A percentile compares a stretch with the other conserved stretches of the same genome.
Conservation (phyloP, 2,888 invertebrate genomes). For the Stenodera caucasica region DNA sequence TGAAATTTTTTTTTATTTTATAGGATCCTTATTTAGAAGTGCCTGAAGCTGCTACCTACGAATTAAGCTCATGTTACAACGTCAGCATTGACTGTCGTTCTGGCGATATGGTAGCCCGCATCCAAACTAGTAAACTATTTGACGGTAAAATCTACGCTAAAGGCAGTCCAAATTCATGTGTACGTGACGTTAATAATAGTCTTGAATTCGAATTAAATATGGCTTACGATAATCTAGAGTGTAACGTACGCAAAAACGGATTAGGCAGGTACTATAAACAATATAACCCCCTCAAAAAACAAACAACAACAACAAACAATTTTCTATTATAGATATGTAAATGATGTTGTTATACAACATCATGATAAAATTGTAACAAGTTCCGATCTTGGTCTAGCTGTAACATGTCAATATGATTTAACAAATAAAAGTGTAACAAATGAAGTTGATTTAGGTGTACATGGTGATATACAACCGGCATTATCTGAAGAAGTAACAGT, state of each 20-base stretch:
- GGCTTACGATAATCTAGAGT: slow-evolving; percentile 90
- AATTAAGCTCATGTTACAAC: slow-evolving; percentile 91
- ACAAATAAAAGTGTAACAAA: slow-evolving; percentile 93
- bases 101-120: slow-evolving; percentile 90
- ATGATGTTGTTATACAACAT: slow-evolving; percentile 93
- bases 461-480: slow-evolving; percentile 75
- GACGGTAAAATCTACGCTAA: slow-evolving; percentile 95
- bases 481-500: slow-evolving; percentile 90
- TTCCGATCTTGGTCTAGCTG: slow-evolving; percentile 88
- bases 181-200: slow-evolving; percentile 83
- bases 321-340: slow-evolving; percentile 59
- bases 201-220: slow-evolving; percentile 89
- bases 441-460: slow-evolving; percentile 86
- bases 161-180: slow-evolving; percentile 90
- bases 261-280: slow-evolving; percentile 70
- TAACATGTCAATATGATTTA: slow-evolving; percentile 92
- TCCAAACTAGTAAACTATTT: slow-evolving; percentile 89
- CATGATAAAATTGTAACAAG: slow-evolving; percentile 95
- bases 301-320: too few species aligned
- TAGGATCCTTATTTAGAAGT: slow-evolving; percentile 88
- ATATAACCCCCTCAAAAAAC: too few species aligned
- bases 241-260: slow-evolving; percentile 88
- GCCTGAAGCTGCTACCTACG: slow-evolving; percentile 89
- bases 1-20: slow-evolving; percentile 30
- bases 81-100: slow-evolving; percentile 90